Evolutionary conservation across 2,888 invertebrate species (phyloP).

Genomic region (Myopa testacea): DNA sequence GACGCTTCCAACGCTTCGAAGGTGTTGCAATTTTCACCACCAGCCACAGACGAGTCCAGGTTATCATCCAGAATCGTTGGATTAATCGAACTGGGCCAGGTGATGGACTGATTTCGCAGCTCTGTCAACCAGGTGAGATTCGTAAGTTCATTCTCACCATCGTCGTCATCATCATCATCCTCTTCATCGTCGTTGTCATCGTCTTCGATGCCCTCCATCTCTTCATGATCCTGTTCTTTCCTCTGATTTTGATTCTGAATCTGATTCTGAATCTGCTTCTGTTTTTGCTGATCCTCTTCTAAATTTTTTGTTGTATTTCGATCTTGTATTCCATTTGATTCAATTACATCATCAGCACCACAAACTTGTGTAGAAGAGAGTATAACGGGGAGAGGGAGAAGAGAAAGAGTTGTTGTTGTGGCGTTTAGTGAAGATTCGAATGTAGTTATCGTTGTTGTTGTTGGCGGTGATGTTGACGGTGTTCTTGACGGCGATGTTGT

Average conservation of each 20-base stretch:
- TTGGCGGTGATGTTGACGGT: neutral
- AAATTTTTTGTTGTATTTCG: neutral
- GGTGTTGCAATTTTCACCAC: neutral
- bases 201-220: neutral
- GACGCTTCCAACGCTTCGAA: neutral
- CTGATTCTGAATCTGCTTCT: neutral
- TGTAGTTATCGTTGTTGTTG: neutral
- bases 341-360: neutral
- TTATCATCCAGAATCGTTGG: conserved; percentile 52
- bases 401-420: neutral
- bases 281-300: neutral
- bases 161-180: conserved; percentile 52
- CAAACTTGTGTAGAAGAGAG: neutral
- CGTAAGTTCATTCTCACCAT: conserved; percentile 63
- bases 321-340: neutral
- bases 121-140: conserved; percentile 65
- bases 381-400: neutral
- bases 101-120: conserved; percentile 63
- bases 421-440: neutral
- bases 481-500: neutral
- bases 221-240: conserved; percentile 7
- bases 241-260: neutral
- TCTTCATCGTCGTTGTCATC: neutral
- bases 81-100: conserved; percentile 59
- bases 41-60: neutral